Evolutionary conservation across 2,113 vertebrate genomes (phyloP).

Genomic region (Notarius quadriscutis): DNA sequence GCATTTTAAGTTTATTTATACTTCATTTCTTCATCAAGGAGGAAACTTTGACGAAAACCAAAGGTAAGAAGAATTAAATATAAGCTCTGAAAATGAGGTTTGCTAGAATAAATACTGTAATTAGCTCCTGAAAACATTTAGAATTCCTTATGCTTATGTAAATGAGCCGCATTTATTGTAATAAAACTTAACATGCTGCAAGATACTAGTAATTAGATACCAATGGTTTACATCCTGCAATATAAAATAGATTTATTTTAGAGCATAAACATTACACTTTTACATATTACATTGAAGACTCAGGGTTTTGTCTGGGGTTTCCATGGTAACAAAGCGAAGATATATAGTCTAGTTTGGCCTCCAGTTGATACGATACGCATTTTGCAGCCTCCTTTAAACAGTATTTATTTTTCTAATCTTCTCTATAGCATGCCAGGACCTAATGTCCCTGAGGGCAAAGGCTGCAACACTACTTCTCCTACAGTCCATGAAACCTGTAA

Average conservation of each 20-base stretch:
- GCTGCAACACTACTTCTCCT: not conserved
- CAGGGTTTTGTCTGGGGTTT: conserved; percentile 24
- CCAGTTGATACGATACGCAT: conserved; percentile 31
- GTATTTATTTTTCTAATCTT: not conserved
- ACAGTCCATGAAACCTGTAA: conserved; percentile 15
- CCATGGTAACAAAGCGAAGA: conserved; percentile 48
- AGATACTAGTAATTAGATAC: not conserved
- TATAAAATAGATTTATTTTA: not conserved
- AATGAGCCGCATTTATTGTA: not conserved
- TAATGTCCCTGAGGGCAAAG: not conserved
- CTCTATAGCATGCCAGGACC: not conserved
- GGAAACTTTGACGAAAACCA: not conserved
- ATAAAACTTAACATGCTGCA: not conserved
- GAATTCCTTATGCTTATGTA: not conserved
- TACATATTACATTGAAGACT: conserved; percentile 20
- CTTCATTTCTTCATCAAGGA: not conserved
- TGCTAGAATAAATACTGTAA: not conserved
- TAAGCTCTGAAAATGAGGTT: not conserved
- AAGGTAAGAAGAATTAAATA: not conserved
- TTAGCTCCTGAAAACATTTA: not conserved
- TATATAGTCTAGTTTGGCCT: conserved; percentile 21
- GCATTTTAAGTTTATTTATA: too few relatives aligned
- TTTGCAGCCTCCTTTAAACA: conserved; percentile 15
- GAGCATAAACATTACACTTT: conserved; percentile 23
- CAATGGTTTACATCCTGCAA: not conserved